A percentile compares a stretch with the other conserved stretches of the same genome.
phyloP scores from a whole-genome alignment of 2,888 invertebrate species.

The Panorpa germanica region DNA sequence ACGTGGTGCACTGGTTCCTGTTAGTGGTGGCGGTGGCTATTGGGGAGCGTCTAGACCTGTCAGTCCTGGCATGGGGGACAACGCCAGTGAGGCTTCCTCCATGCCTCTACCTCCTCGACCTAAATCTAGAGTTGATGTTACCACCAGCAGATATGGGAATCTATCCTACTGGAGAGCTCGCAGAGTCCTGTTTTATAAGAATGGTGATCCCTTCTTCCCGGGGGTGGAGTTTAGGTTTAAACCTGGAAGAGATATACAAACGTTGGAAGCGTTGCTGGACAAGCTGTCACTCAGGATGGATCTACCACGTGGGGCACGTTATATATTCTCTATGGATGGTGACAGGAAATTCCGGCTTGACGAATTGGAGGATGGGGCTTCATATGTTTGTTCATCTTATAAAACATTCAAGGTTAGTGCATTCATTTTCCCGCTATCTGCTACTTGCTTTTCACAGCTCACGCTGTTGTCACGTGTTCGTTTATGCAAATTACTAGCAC shows the following conservation, averaged over 20 bases:
- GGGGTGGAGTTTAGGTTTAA: conserved; percentile 78
- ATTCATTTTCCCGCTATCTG: too few species aligned
- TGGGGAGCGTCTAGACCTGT: too few species aligned
- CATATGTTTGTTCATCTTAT: conserved; percentile 84
- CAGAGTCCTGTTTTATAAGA: conserved; percentile 77
- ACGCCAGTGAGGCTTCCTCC: conserved; percentile 38
- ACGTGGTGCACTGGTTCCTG: too few species aligned
- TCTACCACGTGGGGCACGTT: conserved; percentile 71
- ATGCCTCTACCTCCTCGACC: conserved; percentile 27
- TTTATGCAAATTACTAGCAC: too few species aligned
- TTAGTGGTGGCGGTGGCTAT: too few species aligned
- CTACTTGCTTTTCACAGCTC: too few species aligned
- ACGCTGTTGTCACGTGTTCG: too few species aligned
- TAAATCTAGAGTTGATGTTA: conserved; percentile 30
- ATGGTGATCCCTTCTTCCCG: conserved; percentile 84
- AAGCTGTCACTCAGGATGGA: conserved; percentile 76
- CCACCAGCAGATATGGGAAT: conserved; percentile 45
- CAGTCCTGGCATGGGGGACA: conserved; percentile 27
- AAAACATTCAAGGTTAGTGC: conserved; percentile 71
- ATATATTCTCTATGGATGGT: conserved; percentile 85
- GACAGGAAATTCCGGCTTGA: conserved; percentile 66
- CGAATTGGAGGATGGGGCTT: conserved; percentile 77
- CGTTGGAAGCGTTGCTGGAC: conserved; percentile 68
- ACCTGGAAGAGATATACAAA: conserved; percentile 72
- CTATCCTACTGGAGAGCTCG: conserved; percentile 76